Conservation (phyloP, 2,888 invertebrate species). For the Epistrophe grossulariae region DNA sequence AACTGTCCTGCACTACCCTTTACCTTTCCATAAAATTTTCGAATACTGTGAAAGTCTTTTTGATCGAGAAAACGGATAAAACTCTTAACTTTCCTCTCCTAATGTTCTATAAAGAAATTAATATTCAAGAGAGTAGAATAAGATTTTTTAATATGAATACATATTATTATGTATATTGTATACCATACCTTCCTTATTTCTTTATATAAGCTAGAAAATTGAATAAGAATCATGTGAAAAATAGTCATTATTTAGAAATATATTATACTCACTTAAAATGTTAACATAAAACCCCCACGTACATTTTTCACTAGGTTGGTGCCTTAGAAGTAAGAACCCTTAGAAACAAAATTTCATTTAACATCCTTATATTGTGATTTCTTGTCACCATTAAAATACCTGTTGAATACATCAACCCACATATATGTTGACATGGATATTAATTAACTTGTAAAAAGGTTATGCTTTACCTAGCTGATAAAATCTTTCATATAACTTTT, state of each 20-base stretch:
- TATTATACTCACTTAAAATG: neutral
- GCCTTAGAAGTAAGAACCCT: neutral
- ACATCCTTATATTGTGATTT: slow-evolving; percentile 8
- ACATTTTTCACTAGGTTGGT: neutral
- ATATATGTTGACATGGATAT: slow-evolving; percentile 44
- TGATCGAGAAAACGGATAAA: too few species aligned
- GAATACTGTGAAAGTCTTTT: too few species aligned
- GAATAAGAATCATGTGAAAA: neutral
- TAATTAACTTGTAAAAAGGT: slow-evolving; percentile 49
- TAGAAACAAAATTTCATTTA: slow-evolving; percentile 2
- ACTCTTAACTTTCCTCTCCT: too few species aligned
- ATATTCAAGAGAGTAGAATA: too few species aligned
- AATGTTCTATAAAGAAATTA: too few species aligned
- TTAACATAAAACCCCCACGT: neutral
- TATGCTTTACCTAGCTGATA: slow-evolving; percentile 26
- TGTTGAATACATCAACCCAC: slow-evolving; percentile 41
- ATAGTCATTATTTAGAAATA: neutral
- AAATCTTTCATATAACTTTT: slow-evolving; percentile 6
- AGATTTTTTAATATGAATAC: too few species aligned
- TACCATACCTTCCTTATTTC: too few species aligned
- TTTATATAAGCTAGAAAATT: too few species aligned
- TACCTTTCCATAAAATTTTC: too few species aligned
- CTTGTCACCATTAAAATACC: slow-evolving; percentile 31
- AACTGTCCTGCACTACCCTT: too few species aligned
- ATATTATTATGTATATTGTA: too few species aligned